phyloP scores from a whole-genome alignment of 2,113 vertebrate species.

The Phylloscopus whistleri region DNA sequence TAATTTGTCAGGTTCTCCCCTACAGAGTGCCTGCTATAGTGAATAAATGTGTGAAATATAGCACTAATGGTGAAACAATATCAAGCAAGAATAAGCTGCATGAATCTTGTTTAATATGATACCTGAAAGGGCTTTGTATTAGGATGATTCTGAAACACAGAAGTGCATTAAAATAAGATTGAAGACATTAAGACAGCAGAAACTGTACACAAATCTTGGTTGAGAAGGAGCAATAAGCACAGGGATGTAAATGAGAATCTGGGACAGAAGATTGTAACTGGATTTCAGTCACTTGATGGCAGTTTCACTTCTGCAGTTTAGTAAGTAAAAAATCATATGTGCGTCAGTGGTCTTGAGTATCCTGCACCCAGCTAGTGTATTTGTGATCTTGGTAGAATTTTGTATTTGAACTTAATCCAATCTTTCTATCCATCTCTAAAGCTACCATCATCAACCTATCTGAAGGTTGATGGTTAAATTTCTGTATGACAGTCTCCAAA shows the following conservation, averaged over 20 bases:
- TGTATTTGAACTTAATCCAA: neutral
- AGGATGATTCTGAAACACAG: neutral
- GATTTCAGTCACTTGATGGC: neutral
- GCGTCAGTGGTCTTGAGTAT: neutral
- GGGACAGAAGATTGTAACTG: neutral
- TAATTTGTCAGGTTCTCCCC: neutral
- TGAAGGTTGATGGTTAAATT: neutral
- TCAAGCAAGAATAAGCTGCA: neutral
- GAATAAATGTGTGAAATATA: neutral
- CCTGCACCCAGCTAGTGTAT: neutral
- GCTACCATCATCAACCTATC: neutral
- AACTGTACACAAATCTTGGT: neutral
- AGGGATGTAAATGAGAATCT: neutral
- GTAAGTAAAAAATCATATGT: neutral
- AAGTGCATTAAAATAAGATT: neutral
- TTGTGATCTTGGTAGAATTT: neutral
- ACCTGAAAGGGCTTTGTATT: neutral
- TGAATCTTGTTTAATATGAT: neutral
- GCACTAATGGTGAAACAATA: neutral
- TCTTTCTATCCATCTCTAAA: neutral
- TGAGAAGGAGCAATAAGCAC: neutral
- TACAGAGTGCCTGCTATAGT: neutral
- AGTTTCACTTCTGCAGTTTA: neutral
- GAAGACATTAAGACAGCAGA: neutral
- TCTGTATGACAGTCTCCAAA: neutral